Base-by-base conservation (phyloP, 2,888 invertebrate species). In the Ectemnius cavifrons region DNA sequence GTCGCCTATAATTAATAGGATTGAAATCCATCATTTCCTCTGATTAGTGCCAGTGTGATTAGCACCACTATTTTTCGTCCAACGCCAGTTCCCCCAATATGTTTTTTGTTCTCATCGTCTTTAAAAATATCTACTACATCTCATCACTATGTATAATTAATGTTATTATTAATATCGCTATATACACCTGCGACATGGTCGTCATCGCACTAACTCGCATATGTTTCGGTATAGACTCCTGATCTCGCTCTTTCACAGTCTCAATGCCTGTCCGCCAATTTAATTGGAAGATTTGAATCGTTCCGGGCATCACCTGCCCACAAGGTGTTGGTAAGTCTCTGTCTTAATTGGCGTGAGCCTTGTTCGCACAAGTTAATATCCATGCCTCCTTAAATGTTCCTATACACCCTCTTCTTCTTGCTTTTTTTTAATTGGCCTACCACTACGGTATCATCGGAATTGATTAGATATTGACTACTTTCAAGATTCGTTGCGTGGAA, bases 401-500 rank as follows among this genome's bases (percentile, higher is more conserved):
- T 63, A 68, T 27, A 11, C 23, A 47, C 63, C 46, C 45, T 45
- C 18, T 3, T 23, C 45, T 18, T 18, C 6, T 74, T 49, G 37
- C 11, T 20, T 63, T 45, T 8, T 57, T 67, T 69, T 67, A 73
- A 75, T 73, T 75, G 62, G 70, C 68, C 77, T 77, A 80, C 71
- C 77, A 69, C 80, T 80, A 80, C 77, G 77, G 73, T 83, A 83
- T 83, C 71, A 65, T 79, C 73, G 71, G 71, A 83, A 83, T 83
- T 83, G 84, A 85, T 83, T 84, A 83, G 79, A 84, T 87, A 87
- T 85, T 85, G 86, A 85, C 87, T 87, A 87, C 86, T 87, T 86
- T 87, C 87, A 86, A 86, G 82, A 87, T 87, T 87, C 87, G 87
- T 87, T 87, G 86, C 85, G 82, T 82, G 82, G 79, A 71, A 86